These are phyloP conservation scores for Cryptoblepharus egeriae DNA, from an alignment of 2,797 vertebrate species.

Conservation along the genomic window DNA sequence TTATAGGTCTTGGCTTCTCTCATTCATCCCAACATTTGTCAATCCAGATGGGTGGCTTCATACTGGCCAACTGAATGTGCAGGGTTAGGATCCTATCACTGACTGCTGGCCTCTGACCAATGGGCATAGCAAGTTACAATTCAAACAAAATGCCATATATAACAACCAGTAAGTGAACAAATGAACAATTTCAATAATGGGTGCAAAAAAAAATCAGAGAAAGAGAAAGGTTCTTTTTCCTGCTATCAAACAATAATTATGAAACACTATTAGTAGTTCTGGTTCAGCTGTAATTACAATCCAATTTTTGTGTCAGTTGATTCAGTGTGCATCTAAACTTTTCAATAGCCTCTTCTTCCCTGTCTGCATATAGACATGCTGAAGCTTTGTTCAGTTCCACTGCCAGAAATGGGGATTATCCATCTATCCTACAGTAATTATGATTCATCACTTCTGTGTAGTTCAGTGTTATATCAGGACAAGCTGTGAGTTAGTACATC, in stretches of 20 bases:
- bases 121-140: too few species aligned
- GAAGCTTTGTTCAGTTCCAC: not conserved
- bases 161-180: not conserved
- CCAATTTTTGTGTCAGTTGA: not conserved
- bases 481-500: conserved; percentile 11
- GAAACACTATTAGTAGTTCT: not conserved
- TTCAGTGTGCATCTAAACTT: not conserved
- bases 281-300: not conserved
- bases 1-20: too few species aligned
- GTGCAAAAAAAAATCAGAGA: not conserved
- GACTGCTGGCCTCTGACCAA: too few species aligned
- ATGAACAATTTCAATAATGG: not conserved
- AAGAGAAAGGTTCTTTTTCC: not conserved
- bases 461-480: conserved; percentile 18
- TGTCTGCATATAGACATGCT: not conserved
- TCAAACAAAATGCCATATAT: too few species aligned
- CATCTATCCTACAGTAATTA: conserved; percentile 8
- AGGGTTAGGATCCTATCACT: too few species aligned
- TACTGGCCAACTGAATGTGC: too few species aligned
- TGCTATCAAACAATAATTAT: not conserved
- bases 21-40: too few species aligned
- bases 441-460: not conserved
- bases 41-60: too few species aligned
- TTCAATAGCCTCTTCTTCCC: not conserved
- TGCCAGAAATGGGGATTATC: conserved; percentile 29